Evolutionary conservation across 2,113 vertebrate genomes (phyloP).

Genomic region (Scopus umbretta): DNA sequence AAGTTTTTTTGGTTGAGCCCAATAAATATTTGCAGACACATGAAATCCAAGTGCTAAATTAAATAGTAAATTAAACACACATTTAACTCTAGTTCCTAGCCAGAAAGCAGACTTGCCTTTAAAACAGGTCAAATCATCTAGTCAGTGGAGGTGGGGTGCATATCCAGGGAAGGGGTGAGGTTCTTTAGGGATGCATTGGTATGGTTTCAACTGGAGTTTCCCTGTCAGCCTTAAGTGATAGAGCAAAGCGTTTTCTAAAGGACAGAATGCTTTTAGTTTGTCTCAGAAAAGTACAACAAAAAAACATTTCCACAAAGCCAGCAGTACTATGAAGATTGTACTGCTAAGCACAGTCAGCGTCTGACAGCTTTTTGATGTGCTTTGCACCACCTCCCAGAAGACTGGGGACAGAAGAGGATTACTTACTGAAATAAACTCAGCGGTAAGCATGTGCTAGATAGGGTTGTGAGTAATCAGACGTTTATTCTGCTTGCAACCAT

Average conservation of each 20-base stretch:
- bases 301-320: neutral
- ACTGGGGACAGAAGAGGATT: neutral
- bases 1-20: neutral
- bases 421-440: neutral
- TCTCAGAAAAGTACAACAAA: neutral
- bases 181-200: neutral
- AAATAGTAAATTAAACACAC: neutral
- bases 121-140: neutral
- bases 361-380: neutral
- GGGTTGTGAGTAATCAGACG: neutral
- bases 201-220: neutral
- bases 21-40: neutral
- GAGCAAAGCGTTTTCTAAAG: neutral
- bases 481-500: neutral
- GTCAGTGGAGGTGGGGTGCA: neutral
- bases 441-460: fast-evolving
- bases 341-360: neutral
- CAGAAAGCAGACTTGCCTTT: neutral
- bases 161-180: neutral
- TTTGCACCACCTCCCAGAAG: neutral
- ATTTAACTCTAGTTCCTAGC: neutral
- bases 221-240: neutral
- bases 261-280: neutral
- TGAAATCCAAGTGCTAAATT: neutral
- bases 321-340: neutral